A percentile compares a stretch with the other conserved stretches of the same genome.
Evolutionary conservation across 1,140 invertebrate genomes (phyloP).

Genomic region (Brachionus plicatilis): DNA sequence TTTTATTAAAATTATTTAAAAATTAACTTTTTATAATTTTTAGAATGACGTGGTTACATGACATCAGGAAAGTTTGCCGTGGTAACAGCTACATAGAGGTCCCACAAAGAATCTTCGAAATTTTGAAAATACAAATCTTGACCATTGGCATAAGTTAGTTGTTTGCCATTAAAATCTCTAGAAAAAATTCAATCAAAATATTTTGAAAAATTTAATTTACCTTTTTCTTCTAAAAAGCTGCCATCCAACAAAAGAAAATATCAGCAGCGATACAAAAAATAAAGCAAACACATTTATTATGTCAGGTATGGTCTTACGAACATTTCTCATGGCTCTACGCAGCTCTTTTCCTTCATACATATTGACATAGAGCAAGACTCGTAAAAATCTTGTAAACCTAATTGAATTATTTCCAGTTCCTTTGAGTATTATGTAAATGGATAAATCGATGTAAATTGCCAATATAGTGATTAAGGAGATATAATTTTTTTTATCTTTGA

Average conservation of each 20-base stretch:
- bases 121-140: constrained; percentile 54
- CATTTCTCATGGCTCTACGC: constrained; percentile 58
- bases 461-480: not conserved
- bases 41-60: constrained; percentile 54
- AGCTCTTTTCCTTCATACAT: constrained; percentile 59
- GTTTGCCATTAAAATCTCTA: constrained; percentile 41
- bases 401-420: constrained; percentile 47
- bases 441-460: constrained; percentile 51
- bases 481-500: constrained; percentile 10
- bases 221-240: constrained; percentile 57
- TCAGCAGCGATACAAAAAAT: constrained; percentile 56
- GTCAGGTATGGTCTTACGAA: constrained; percentile 58
- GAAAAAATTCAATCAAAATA: constrained; percentile 37
- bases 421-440: constrained; percentile 56
- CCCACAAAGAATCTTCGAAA: constrained; percentile 58
- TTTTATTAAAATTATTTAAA: constrained; percentile 42
- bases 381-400: constrained; percentile 56
- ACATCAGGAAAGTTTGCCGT: constrained; percentile 61
- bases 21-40: not conserved
- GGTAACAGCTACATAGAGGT: constrained; percentile 60
- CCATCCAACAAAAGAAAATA: constrained; percentile 58
- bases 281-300: constrained; percentile 58
- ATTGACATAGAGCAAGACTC: constrained; percentile 59
- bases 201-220: not conserved
- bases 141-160: constrained; percentile 52